Evolutionary conservation across 2,888 invertebrate genomes (phyloP), one percentile per base, ranked within the genome.

Genomic region (Melitaea athalia): DNA sequence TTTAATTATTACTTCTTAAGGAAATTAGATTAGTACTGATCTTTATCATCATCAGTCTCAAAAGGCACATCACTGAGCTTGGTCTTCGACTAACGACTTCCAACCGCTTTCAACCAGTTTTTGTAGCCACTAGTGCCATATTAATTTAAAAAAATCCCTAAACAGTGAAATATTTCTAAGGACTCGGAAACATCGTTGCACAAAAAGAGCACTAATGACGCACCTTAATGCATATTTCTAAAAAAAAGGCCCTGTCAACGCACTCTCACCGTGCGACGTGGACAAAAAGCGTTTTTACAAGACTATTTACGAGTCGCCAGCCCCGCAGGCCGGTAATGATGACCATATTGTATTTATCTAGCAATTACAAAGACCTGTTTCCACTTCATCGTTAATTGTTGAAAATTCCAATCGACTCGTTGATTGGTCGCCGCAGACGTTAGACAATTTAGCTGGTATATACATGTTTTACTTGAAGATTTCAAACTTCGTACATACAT

Each of bases 301-400:
- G 57, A 57, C 38, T 57, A 38, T 55, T 55, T 55, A 38, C 55
- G 38, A 33, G n/a, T n/a, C 57, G 42, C n/a, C 10, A 8, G 10
- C 15, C 11, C 15, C 15, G 11, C 38, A n/a, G 7, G 17, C 33
- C 64, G 45, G 64, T 71, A 71, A 71, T 71, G 70, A 71, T 65
- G 70, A 67, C 70, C 70, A 71, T 71, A 71, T 68, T 52, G 17
- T 57, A 47, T 14, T 61, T 14, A 8, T 42, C 15, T 33, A 62
- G 52, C 55, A 63, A 71, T 68, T 65, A 68, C 31, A 12, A 14
- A n/a, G n/a, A 57, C 57, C 42, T 57, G 57, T 57, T 57, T 31
- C 31, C 7, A 14, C 6, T 31, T 33, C 57, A 6, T 38, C 11
- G 42, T 57, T 57, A 57, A 57, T 57, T 57, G 57, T 42, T 33